Conservation (phyloP, 2,113 vertebrate species). For the Phylloscopus trochiloides region DNA sequence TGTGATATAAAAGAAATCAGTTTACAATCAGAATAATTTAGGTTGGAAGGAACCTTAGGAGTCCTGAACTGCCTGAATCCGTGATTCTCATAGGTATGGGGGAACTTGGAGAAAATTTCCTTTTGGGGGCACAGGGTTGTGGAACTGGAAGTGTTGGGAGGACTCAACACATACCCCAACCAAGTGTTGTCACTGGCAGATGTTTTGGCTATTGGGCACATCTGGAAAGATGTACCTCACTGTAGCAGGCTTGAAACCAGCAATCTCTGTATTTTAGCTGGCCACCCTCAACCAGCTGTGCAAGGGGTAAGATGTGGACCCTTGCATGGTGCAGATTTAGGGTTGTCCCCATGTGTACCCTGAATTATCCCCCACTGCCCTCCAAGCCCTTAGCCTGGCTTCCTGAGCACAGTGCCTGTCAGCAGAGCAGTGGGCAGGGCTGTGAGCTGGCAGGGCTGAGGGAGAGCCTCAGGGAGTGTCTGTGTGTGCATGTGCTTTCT, state of each 20-base stretch:
- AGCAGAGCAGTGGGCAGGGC: not conserved
- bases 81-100: not conserved
- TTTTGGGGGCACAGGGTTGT: not conserved
- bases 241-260: not conserved
- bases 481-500: not conserved
- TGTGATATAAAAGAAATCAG: not conserved
- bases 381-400: accelerated
- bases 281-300: not conserved
- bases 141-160: not conserved
- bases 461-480: not conserved
- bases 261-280: not conserved
- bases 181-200: not conserved
- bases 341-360: not conserved
- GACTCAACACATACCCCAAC: not conserved
- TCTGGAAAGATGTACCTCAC: not conserved
- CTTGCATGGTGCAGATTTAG: not conserved
- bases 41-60: not conserved
- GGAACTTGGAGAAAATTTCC: not conserved
- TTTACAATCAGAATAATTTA: not conserved
- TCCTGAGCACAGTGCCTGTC: not conserved
- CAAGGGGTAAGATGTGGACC: not conserved
- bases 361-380: not conserved
- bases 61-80: not conserved
- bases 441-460: not conserved
- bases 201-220: not conserved